Evolutionary conservation across 1,140 invertebrate genomes (phyloP).

Genomic region (Drosophila funebris): DNA sequence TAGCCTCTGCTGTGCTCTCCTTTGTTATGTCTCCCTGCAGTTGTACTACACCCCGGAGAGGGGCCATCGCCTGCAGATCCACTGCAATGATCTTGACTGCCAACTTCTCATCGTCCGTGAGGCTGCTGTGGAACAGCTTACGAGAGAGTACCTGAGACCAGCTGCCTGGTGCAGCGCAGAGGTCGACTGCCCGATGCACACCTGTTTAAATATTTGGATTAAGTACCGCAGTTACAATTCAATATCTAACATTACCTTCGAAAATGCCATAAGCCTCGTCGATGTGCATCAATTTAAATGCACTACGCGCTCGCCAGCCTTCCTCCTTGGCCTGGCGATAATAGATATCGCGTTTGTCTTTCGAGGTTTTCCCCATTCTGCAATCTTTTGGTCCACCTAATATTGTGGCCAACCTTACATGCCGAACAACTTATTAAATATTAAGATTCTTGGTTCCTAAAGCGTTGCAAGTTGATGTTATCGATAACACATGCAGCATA

Average conservation of each 20-base stretch:
- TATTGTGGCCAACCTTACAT: background rate
- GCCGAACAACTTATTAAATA: background rate
- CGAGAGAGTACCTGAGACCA: constrained; percentile 98
- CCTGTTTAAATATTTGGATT: constrained; percentile 84
- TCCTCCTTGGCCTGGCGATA: constrained; percentile 99
- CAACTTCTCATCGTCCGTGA: constrained; percentile 83
- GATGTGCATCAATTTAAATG: constrained; percentile 99
- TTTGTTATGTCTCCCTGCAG: constrained; percentile 99
- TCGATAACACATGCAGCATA: background rate
- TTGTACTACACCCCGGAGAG: constrained; percentile 97
- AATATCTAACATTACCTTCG: constrained; percentile 86
- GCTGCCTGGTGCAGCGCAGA: constrained; percentile 98
- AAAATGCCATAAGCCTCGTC: constrained; percentile 97
- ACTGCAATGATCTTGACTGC: constrained; percentile 97
- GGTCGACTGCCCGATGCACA: constrained; percentile 96
- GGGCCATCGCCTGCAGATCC: constrained; percentile 99
- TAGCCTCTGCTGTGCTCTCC: constrained; percentile 94
- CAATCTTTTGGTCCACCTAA: background rate
- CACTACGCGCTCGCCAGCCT: constrained; percentile 98
- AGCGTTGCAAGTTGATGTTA: background rate
- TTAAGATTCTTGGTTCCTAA: background rate
- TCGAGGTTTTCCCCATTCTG: constrained; percentile 97
- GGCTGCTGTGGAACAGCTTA: constrained; percentile 87
- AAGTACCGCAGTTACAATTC: background rate
- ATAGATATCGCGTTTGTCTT: constrained; percentile 99